Percentiles rank a stretch among this genome's conserved stretches.
Evolutionary conservation across 2,888 invertebrate genomes (phyloP).

Genomic region (Brachylomia viminalis): DNA sequence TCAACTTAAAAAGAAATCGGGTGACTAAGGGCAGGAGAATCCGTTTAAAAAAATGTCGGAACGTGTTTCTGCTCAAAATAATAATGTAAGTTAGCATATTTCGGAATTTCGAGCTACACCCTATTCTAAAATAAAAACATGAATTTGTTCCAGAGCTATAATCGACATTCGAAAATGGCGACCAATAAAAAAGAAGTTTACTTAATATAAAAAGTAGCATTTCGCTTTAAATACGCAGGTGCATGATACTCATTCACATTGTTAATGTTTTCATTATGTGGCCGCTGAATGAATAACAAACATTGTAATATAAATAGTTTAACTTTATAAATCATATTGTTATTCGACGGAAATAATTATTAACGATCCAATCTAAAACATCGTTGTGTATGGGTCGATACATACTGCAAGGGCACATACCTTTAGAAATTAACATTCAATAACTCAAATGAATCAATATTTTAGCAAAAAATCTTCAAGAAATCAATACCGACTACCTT

Average conservation of each 20-base stretch:
- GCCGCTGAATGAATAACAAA: slow-evolving; percentile 61
- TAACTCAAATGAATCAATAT: slow-evolving; percentile 1
- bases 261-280: slow-evolving; percentile 63
- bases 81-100: slow-evolving; percentile 39
- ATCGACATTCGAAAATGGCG: slow-evolving; percentile 40
- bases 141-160: slow-evolving; percentile 18
- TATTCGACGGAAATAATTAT: slow-evolving; percentile 60
- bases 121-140: slow-evolving; percentile 52
- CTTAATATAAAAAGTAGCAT: slow-evolving; percentile 47
- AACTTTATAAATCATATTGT: slow-evolving; percentile 64
- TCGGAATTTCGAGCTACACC: slow-evolving; percentile 32
- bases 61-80: slow-evolving; percentile 56
- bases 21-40: slow-evolving; percentile 67
- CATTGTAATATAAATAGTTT: slow-evolving; percentile 61
- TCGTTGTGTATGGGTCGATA: slow-evolving; percentile 23
- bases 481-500: background rate
- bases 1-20: slow-evolving; percentile 67
- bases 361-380: slow-evolving; percentile 54
- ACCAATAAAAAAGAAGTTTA: slow-evolving; percentile 22
- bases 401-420: slow-evolving; percentile 35
- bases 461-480: background rate
- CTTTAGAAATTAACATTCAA: slow-evolving; percentile 1
- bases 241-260: slow-evolving; percentile 55
- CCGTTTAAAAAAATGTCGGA: slow-evolving; percentile 50
- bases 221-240: slow-evolving; percentile 64